Percentiles rank a stretch among this genome's conserved stretches.
Conservation (phyloP, 2,888 invertebrate species). For the Spilosoma lubricipeda region DNA sequence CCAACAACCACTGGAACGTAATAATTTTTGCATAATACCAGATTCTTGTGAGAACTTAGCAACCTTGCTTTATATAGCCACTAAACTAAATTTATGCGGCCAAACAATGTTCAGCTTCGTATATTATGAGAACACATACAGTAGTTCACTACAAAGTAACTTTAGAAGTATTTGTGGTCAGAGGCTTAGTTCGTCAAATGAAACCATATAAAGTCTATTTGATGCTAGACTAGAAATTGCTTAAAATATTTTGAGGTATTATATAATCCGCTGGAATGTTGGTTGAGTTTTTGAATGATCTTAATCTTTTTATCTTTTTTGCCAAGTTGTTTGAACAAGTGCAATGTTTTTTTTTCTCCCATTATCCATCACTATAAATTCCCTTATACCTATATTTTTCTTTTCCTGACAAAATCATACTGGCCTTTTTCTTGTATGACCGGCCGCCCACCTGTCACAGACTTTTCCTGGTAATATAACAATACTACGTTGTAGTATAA, state of each 20-base stretch:
- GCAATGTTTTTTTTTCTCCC: neutral
- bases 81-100: conserved; percentile 48
- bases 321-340: no score
- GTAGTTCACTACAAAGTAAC: conserved; percentile 45
- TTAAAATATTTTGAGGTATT: neutral
- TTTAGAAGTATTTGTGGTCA: conserved; percentile 37
- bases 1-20: neutral
- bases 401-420: neutral
- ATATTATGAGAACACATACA: conserved; percentile 46
- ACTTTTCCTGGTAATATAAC: neutral
- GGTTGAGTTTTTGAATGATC: neutral
- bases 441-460: neutral
- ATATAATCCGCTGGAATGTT: neutral
- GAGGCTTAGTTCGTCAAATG: conserved; percentile 24
- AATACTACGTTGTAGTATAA: neutral
- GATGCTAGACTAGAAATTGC: neutral
- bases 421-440: neutral
- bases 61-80: conserved; percentile 44
- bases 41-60: conserved; percentile 29
- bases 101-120: conserved; percentile 47
- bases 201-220: conserved; percentile 14
- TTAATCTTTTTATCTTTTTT: neutral
- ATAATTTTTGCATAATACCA: conserved; percentile 49
- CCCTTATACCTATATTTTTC: neutral
- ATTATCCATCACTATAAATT: neutral